phyloP scores from a whole-genome alignment of 2,888 invertebrate species.

The Sericinus montela region DNA sequence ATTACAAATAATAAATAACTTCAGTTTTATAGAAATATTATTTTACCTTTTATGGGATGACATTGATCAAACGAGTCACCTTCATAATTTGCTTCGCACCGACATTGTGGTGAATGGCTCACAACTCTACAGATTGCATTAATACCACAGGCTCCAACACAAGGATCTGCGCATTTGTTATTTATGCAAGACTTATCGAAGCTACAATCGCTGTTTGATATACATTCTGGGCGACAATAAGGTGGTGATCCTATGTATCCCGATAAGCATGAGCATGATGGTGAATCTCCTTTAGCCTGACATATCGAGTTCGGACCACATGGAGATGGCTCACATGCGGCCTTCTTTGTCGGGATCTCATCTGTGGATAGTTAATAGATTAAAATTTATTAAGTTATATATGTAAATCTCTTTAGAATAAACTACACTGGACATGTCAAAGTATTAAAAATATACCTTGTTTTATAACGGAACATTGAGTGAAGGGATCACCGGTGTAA shows the following conservation, averaged over 20 bases:
- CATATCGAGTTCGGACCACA: slow-evolving; percentile 90
- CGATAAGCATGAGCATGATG: slow-evolving; percentile 85
- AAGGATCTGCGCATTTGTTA: slow-evolving; percentile 89
- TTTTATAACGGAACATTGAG: slow-evolving; percentile 72
- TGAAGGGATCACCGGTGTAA: slow-evolving; percentile 90
- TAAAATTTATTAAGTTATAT: no score
- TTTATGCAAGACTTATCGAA: slow-evolving; percentile 88
- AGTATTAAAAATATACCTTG: slow-evolving; percentile 12
- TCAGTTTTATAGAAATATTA: no score
- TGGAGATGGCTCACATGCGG: slow-evolving; percentile 85
- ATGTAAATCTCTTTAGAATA: no score
- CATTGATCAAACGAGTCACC: slow-evolving; percentile 91
- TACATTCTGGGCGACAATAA: slow-evolving; percentile 90
- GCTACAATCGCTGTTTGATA: slow-evolving; percentile 88
- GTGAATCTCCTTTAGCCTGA: slow-evolving; percentile 68
- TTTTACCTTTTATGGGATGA: slow-evolving; percentile 37
- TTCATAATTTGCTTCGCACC: slow-evolving; percentile 83
- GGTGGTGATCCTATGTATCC: slow-evolving; percentile 86
- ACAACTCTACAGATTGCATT: slow-evolving; percentile 88
- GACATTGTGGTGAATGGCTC: slow-evolving; percentile 92
- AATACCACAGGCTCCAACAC: slow-evolving; percentile 88
- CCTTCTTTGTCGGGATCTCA: slow-evolving; percentile 43
- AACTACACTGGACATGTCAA: neutral
- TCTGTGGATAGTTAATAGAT: slow-evolving; percentile 31
- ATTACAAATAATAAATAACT: neutral